Evolutionary conservation across 2,888 invertebrate species (phyloP).

Genomic region (Sturmia bella): DNA sequence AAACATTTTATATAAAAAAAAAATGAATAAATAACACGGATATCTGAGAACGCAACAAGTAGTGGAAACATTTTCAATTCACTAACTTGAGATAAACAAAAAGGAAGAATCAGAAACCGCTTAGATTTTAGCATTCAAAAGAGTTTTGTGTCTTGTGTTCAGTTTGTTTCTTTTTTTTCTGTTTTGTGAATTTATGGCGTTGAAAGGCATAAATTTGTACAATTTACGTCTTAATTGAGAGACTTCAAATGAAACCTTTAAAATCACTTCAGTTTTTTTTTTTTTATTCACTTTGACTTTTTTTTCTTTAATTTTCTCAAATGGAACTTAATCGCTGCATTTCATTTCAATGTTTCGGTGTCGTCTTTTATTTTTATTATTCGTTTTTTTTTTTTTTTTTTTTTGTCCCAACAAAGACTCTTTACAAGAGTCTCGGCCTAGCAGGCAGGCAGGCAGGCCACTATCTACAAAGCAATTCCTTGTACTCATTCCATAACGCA

Average conservation of each 20-base stretch:
- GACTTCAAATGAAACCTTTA: conserved; percentile 70
- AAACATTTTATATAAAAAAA: not conserved
- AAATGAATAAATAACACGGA: conserved; percentile 38
- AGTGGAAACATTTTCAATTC: conserved; percentile 59
- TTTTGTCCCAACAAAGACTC: conserved; percentile 27
- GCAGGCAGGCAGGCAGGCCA: conserved; percentile 14
- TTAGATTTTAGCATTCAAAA: conserved; percentile 53
- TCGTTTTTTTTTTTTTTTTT: conserved; percentile 1
- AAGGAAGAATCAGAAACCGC: conserved; percentile 28
- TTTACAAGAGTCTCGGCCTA: conserved; percentile 27
- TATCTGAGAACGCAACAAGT: conserved; percentile 62
- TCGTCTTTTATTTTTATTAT: conserved; percentile 10
- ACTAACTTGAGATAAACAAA: conserved; percentile 40
- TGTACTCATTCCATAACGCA: conserved; percentile 59
- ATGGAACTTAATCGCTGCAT: conserved; percentile 67
- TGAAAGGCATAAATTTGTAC: conserved; percentile 73
- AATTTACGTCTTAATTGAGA: conserved; percentile 76
- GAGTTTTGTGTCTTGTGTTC: conserved; percentile 35
- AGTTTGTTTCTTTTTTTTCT: not conserved
- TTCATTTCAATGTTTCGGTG: conserved; percentile 65
- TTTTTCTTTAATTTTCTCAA: conserved; percentile 29
- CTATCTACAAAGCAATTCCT: conserved; percentile 52
- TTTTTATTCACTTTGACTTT: conserved; percentile 18
- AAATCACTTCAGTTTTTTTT: conserved; percentile 62
- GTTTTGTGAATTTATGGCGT: conserved; percentile 59